Percentiles rank a stretch among this genome's conserved stretches.
Evolutionary conservation across 1,140 invertebrate genomes (phyloP).

Genomic region (Neoseiulus cucumeris): DNA sequence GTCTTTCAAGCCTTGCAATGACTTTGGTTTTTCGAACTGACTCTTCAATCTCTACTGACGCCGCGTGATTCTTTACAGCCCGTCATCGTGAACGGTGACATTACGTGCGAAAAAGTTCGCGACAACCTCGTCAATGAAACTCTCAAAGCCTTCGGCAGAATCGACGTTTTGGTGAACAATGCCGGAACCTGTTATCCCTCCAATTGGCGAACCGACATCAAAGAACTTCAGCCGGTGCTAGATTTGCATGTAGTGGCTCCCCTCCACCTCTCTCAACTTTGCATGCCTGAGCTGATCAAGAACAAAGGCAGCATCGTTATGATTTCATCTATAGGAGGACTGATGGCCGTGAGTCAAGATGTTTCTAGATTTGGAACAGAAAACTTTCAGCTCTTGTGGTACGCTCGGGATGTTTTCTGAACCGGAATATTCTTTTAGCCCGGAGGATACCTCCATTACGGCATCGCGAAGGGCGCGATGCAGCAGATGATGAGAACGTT

Average conservation of each 20-base stretch:
- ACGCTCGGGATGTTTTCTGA: not conserved
- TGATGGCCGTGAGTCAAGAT: not conserved
- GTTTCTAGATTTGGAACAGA: not conserved
- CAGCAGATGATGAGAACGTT: not conserved
- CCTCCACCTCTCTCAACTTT: not conserved
- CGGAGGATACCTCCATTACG: not conserved
- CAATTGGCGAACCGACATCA: not conserved
- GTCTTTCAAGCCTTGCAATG: too few species aligned
- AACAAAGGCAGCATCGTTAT: not conserved
- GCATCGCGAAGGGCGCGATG: not conserved
- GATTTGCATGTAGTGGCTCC: not conserved
- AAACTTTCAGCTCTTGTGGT: not conserved
- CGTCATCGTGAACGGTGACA: not conserved
- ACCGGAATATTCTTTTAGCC: not conserved
- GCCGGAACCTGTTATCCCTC: not conserved
- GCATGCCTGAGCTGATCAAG: not conserved
- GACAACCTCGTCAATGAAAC: not conserved
- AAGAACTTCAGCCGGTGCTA: not conserved
- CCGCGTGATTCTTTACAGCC: not conserved
- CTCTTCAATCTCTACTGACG: too few species aligned
- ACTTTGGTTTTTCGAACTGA: too few species aligned
- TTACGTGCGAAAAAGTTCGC: not conserved
- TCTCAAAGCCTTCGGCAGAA: not conserved
- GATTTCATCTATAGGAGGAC: not conserved
- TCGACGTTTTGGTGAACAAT: not conserved